phyloP scores from a whole-genome alignment of 2,888 invertebrate species.

The Corbicula japonica region DNA sequence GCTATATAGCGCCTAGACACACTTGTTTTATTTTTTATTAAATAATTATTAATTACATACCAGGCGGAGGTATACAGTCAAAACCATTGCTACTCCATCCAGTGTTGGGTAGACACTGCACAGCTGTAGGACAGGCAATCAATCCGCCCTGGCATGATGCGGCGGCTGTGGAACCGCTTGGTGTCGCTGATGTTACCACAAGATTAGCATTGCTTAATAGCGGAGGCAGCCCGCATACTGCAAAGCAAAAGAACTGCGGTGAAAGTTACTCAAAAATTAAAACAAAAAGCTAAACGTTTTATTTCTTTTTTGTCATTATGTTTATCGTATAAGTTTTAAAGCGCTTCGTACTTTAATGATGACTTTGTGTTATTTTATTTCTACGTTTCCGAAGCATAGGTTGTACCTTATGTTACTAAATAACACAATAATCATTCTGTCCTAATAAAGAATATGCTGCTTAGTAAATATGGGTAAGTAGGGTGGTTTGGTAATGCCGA shows the following conservation, averaged over 20 bases:
- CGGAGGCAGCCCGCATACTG: slow-evolving; percentile 6
- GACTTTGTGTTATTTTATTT: too few relatives aligned
- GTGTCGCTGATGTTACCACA: background rate
- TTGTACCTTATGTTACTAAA: too few relatives aligned
- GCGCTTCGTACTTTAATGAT: too few relatives aligned
- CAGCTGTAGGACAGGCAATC: background rate
- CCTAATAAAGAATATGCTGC: too few relatives aligned
- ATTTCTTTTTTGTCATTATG: too few relatives aligned
- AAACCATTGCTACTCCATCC: slow-evolving; percentile 7
- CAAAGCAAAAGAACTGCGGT: background rate
- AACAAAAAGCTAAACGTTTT: too few relatives aligned
- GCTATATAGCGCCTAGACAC: background rate
- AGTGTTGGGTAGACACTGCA: background rate
- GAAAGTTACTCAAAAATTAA: too few relatives aligned
- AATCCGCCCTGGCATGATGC: background rate
- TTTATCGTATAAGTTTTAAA: too few relatives aligned
- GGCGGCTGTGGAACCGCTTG: background rate
- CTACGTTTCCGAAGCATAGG: too few relatives aligned
- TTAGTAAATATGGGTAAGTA: too few relatives aligned
- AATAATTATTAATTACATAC: background rate
- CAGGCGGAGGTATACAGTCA: background rate
- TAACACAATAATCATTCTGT: too few relatives aligned
- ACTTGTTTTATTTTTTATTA: background rate
- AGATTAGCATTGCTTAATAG: background rate
- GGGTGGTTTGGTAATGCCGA: too few relatives aligned